Base-by-base conservation (phyloP, 2,888 invertebrate species). In the Epistrophella euchroma region DNA sequence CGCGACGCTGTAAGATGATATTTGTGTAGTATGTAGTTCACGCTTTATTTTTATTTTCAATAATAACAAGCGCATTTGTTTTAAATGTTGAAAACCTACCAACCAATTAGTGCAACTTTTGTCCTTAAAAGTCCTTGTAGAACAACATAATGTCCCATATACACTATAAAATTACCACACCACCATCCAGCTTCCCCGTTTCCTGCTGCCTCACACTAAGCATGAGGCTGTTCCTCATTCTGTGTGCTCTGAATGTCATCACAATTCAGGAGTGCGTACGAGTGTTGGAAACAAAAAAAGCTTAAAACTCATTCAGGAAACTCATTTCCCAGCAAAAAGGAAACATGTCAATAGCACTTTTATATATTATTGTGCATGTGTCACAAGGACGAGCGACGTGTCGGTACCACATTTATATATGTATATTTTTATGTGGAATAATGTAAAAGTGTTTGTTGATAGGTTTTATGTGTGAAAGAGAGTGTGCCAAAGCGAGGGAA, bases 281-380 rank as follows among this genome's bases (percentile, higher is more conserved):
- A 50, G 50, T 35, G 50, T 22, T 35, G 22, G 66, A 35, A 32
- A 28, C 43, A 47, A 66, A 17, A 45, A 45, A 50, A 25, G 50
- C 71, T 77, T 62, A 77, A 77, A 77, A 77, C 60, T 58, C 60
- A 60, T 71, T 62, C 71, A 86, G 81, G 85, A 81, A 86, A 86
- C 85, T 77, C 81, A 86, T 86, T 86, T 81, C 73, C 47, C 76
- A 81, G 75, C 72, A 77, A 73, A 85, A 85, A 77, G 85, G 81
- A 86, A 85, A 74, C 77, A 81, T 81, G 85, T 86, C 85, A 86
- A 86, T 73, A 58, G 81, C 62, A 73, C 73, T 81, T 66, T 28
- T 25, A 45, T 47, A 45, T 47, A 66, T 47, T 64, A 73, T 62
- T 81, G 50, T 76, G 60, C 58, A 64, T 81, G 73, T 77, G 73